Evolutionary conservation across 1,140 invertebrate genomes (phyloP), one percentile per base, ranked within the genome.

Genomic region (Atopsyche davidsoni): DNA sequence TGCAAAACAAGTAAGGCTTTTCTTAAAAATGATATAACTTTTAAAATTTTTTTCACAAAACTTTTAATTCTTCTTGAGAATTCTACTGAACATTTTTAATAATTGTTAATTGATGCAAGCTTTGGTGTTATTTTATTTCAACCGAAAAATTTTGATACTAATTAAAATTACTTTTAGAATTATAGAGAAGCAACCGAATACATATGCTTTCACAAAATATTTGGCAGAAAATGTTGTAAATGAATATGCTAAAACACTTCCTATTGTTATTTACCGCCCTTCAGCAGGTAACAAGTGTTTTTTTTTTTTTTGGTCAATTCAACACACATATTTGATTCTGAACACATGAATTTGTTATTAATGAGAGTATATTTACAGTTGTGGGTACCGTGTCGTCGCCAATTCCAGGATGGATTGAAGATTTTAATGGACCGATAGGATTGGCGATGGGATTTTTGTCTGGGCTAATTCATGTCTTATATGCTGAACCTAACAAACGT

Each of bases 181-280:
- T 28, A 7, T 28, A 28, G 25, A n/a, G 6, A 28, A 28, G 6
- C 25, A 77, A 51, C 81, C 82, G 16, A 85, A 85, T 54, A 81
- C 80, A 0, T 84, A 85, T 49, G 81, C 77, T 0, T 83, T 78
- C 50, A 78, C 79, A 2, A 85, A 84, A 63, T 73, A 75, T 34
- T 59, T 85, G 38, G 79, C 81, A 0, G 82, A 85, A 59, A 62
- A 73, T 48, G 65, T 83, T 24, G 49, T 83, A 3, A n/a, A n/a
- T n/a, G n/a, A n/a, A n/a, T n/a, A n/a, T n/a, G n/a, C n/a, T n/a
- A n/a, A n/a, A n/a, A n/a, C 66, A 36, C 53, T 90, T 25, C 87
- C 86, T 2, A 66, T 80, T 4, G 76, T 82, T 3, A 81, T 90
- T 43, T 76, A 87, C 17, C 70, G 87, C 57, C 87, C 87, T n/a